A percentile compares a stretch with the other conserved stretches of the same genome.
These are phyloP conservation scores for Cardiocondyla obscurior DNA, from an alignment of 1,140 invertebrate species.

Conservation along the genomic window DNA sequence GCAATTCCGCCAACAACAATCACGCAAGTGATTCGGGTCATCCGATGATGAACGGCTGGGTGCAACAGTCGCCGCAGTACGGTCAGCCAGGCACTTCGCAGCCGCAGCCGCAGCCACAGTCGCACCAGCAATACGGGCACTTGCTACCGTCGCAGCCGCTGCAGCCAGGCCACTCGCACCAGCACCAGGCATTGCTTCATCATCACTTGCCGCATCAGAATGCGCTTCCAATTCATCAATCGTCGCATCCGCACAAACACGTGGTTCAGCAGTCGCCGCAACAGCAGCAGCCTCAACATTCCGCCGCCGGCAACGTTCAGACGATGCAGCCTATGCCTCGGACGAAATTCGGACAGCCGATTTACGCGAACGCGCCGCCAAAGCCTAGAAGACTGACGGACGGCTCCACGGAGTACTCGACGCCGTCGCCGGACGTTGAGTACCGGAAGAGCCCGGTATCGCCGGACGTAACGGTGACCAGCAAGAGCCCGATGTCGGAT, in stretches of 20 bases:
- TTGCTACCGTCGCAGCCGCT: constrained; percentile 56
- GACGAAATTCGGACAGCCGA: constrained; percentile 85
- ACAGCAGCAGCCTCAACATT: constrained; percentile 64
- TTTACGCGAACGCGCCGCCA: constrained; percentile 95
- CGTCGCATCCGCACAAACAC: constrained; percentile 44
- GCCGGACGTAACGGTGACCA: constrained; percentile 68
- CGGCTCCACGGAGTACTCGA: constrained; percentile 88
- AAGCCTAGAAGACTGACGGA: constrained; percentile 89
- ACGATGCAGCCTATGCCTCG: constrained; percentile 70
- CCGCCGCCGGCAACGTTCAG: constrained; percentile 61
- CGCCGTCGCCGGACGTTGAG: constrained; percentile 85
- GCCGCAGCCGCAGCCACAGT: constrained; percentile 59
- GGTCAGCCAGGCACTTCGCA: constrained; percentile 73
- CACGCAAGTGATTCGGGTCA: constrained; percentile 62
- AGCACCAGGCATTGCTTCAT: constrained; percentile 66
- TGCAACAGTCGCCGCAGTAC: constrained; percentile 74
- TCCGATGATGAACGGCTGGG: constrained; percentile 78
- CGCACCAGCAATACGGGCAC: constrained; percentile 65
- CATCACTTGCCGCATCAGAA: constrained; percentile 58
- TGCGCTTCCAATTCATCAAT: constrained; percentile 51
- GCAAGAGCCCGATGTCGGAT: constrained; percentile 75
- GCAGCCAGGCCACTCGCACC: constrained; percentile 61
- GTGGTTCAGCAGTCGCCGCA: constrained; percentile 14
- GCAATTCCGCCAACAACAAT: constrained; percentile 70
- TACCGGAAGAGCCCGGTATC: constrained; percentile 75